Evolutionary conservation across 1,140 invertebrate genomes (phyloP).

Genomic region (Helicoverpa zea): DNA sequence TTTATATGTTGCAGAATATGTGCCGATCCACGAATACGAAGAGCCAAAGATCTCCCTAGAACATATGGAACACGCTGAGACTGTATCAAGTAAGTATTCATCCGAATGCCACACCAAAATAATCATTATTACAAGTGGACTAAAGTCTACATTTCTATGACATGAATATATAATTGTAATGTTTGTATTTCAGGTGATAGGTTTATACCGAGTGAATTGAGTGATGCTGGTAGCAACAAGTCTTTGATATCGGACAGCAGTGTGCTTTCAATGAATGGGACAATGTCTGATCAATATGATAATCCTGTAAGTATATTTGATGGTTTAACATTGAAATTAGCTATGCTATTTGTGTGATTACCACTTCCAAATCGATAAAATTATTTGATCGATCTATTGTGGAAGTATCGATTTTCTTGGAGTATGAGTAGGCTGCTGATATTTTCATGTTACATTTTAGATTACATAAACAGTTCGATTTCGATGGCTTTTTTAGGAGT

Average conservation of each 20-base stretch:
- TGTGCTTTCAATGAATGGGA: conserved; percentile 75
- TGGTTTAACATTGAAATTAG: no score
- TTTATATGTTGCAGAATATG: conserved; percentile 79
- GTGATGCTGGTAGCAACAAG: conserved; percentile 80
- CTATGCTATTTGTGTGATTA: no score
- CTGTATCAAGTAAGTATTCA: conserved; percentile 77
- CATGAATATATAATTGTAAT: background rate
- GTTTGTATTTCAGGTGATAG: conserved; percentile 69
- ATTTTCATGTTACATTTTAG: no score
- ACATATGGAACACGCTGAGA: conserved; percentile 74
- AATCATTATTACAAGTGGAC: no score
- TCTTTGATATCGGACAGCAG: conserved; percentile 80
- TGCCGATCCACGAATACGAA: conserved; percentile 79
- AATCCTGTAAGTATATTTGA: conserved; percentile 69
- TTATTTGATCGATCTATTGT: no score
- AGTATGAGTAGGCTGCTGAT: no score
- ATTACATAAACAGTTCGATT: no score
- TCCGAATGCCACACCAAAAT: background rate
- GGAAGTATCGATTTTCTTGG: no score
- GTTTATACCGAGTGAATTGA: conserved; percentile 77
- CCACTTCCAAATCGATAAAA: no score
- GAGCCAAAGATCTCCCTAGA: conserved; percentile 78
- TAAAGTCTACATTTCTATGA: no score
- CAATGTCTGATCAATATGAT: conserved; percentile 75
- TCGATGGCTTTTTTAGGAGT: no score